These are phyloP conservation scores for Achatina immaculata DNA, from an alignment of 1,140 invertebrate genomes.

Conservation along the genomic window DNA sequence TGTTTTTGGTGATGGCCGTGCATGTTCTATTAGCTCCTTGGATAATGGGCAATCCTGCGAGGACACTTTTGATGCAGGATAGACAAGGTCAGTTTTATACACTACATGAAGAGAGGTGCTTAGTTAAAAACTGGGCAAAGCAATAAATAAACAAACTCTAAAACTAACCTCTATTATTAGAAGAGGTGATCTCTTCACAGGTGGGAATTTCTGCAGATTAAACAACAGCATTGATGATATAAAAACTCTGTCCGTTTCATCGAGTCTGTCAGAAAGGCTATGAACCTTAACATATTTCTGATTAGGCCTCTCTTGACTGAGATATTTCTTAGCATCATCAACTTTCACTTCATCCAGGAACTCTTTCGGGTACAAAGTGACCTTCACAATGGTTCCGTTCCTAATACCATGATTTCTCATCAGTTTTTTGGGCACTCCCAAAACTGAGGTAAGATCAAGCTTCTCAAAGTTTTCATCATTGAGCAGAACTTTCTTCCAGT, in stretches of 20 bases:
- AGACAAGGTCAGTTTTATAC: too few species aligned
- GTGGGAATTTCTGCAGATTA: conserved; percentile 52
- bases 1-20: too few species aligned
- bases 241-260: conserved; percentile 49
- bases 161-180: conserved; percentile 40
- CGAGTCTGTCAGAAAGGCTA: conserved; percentile 48
- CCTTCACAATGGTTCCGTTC: conserved; percentile 57
- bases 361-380: conserved; percentile 45
- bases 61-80: too few species aligned
- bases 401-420: conserved; percentile 56
- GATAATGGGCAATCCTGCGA: too few species aligned
- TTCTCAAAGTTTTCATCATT: conserved; percentile 46
- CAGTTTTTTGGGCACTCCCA: conserved; percentile 55
- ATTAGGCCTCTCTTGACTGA: conserved; percentile 28
- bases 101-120: too few species aligned
- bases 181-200: conserved; percentile 37
- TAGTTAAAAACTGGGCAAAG: too few species aligned
- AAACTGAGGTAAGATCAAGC: conserved; percentile 51
- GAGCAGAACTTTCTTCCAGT: conserved; percentile 41
- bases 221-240: conserved; percentile 59
- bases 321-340: conserved; percentile 7
- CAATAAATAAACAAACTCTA: too few species aligned
- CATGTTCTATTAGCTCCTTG: too few species aligned
- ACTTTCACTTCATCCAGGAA: conserved; percentile 16
- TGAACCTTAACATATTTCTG: conserved; percentile 56